Conservation (phyloP, 2,113 vertebrate species). For the zebrafish (Danio rerio) region GRCz12tu NC_133178.1:4532001-4532500, state of each 20-base stretch:
- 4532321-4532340: neutral
- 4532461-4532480: neutral
- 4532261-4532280: neutral
- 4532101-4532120: no score
- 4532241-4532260: conserved; percentile 28
- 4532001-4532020: no score
- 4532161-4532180: neutral
- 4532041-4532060: no score
- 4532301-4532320: neutral
- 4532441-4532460: neutral
- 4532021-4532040: no score
- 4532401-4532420: neutral
- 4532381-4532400: neutral
- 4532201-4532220: no score
- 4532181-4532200: no score
- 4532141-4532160: neutral
- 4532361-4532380: neutral
- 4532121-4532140: neutral
- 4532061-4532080: no score
- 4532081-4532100: no score
- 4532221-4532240: no score
- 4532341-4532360: neutral
- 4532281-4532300: neutral
- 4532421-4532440: conserved; percentile 38
- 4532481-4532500: conserved; percentile 12